phyloP scores from a whole-genome alignment of 2,888 invertebrate genomes.

The Dioctria linearis region DNA sequence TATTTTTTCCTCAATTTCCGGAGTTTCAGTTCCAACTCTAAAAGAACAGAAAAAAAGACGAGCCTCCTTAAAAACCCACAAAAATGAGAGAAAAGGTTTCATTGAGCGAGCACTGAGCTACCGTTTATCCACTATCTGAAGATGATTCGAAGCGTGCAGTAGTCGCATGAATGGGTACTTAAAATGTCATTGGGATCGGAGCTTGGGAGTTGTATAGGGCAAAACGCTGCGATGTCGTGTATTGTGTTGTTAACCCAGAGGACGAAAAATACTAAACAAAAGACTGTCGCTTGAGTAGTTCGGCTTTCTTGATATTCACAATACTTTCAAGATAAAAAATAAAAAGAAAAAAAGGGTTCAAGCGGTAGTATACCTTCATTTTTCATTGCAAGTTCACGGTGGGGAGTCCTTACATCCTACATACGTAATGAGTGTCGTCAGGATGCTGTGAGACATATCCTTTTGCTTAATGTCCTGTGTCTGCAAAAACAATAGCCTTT shows the following conservation, averaged over 20 bases:
- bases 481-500: conserved; percentile 29
- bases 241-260: background rate
- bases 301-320: conserved; percentile 17
- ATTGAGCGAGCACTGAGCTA: background rate
- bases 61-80: background rate
- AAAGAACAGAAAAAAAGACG: background rate
- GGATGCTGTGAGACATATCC: conserved; percentile 20
- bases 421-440: conserved; percentile 27
- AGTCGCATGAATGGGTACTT: conserved; percentile 28
- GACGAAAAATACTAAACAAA: conserved; percentile 13
- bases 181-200: conserved; percentile 27
- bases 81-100: background rate
- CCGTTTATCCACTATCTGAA: conserved; percentile 22
- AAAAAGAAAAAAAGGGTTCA: background rate
- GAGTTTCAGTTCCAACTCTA: background rate
- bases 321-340: background rate
- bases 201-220: background rate
- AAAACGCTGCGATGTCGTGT: background rate
- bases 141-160: conserved; percentile 32
- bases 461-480: background rate
- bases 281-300: background rate
- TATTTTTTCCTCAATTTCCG: background rate
- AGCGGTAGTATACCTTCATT: background rate
- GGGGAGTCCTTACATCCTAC: conserved; percentile 5
- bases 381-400: conserved; percentile 16